phyloP scores from a whole-genome alignment of 2,888 invertebrate genomes.

The Zeuzera pyrina region DNA sequence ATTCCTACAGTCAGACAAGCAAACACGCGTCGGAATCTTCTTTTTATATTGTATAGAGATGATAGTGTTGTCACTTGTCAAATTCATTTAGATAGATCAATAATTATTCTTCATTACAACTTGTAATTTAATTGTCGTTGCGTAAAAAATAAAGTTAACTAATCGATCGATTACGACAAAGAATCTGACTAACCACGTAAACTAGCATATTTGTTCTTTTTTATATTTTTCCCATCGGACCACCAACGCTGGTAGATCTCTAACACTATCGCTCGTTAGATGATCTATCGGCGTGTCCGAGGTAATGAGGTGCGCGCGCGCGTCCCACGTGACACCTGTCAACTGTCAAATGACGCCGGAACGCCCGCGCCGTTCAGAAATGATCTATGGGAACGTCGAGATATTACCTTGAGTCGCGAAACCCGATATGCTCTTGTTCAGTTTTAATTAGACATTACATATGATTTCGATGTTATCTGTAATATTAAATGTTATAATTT shows the following conservation, averaged over 20 bases:
- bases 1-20: no score
- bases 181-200: constrained; percentile 44
- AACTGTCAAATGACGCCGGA: constrained; percentile 55
- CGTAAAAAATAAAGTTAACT: constrained; percentile 1
- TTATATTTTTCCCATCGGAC: constrained; percentile 36
- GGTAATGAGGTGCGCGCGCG: constrained; percentile 45
- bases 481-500: no score
- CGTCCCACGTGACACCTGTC: constrained; percentile 65
- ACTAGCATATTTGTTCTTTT: constrained; percentile 31
- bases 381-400: constrained; percentile 37
- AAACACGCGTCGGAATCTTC: no score
- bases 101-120: no score
- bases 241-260: constrained; percentile 53
- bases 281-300: constrained; percentile 52
- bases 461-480: no score
- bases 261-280: constrained; percentile 58
- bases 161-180: constrained; percentile 25
- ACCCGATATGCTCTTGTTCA: constrained; percentile 53
- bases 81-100: no score
- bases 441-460: constrained; percentile 39
- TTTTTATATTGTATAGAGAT: no score
- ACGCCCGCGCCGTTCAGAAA: constrained; percentile 49
- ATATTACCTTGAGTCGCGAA: constrained; percentile 41
- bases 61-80: no score
- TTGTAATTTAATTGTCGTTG: no score